Evolutionary conservation across 2,113 vertebrate genomes (phyloP), one percentile per base, ranked within the genome.

Genomic region (Passer domesticus): DNA sequence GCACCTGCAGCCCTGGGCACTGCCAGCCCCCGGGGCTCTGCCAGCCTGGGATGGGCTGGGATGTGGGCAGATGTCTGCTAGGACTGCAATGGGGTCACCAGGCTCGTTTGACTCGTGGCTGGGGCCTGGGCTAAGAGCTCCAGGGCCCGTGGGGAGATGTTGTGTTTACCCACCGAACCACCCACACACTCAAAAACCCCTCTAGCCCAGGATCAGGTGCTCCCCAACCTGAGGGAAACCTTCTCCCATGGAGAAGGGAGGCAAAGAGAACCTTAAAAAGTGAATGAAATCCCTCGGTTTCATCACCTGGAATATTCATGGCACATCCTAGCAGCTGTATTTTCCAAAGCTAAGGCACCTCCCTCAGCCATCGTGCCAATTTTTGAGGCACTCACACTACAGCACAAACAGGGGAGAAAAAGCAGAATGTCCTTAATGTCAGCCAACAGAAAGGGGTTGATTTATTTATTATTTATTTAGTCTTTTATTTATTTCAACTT

Each of bases 1-100:
- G 97, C 98, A 98, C 98, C 98, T 98, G 98, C 98, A 96, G 74
- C 88, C 96, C 96, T 87, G 33, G 28, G 89, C 97, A 92, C 90
- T 94, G 98, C 98, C 98, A 98, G 95, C 56, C 21, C n/a, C 24
- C 19, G 16, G 77, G 89, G 15, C 74, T 22, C 82, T 97, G 98
- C 98, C 98, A 98, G 95, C 49, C 50, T 6, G 14, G 11, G 11
- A 25, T 24, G 88, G 95, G 95, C 95, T 74, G 95, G 74, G 89
- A 90, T 79, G 95, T 41, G 94, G 97, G 87, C 98, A 98, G 96
- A 97, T 97, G 97, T 97, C 97, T 97, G 97, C 96, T 89, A 90
- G 95, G 93, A 81, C 90, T 90, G 91, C 2, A 83, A 7, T 0
- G 78, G 94, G 97, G 97, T 80, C 81, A 87, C 87, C 55, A 86